Conservation (phyloP, 2,797 vertebrate species). For the Hydrolagus colliei region DNA sequence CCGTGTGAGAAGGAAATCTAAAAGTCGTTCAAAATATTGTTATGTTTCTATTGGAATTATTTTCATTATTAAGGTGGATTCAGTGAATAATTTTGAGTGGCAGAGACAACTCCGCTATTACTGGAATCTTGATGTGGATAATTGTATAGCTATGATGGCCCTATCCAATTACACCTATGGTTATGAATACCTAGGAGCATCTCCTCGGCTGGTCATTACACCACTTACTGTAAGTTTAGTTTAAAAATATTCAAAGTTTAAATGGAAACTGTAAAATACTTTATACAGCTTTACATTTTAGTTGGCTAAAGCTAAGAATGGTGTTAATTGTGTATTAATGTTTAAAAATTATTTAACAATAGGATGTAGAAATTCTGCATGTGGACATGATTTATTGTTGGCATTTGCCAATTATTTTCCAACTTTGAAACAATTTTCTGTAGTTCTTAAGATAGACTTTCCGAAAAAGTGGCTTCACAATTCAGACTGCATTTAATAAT, state of each 20-base stretch:
- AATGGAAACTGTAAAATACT: background rate
- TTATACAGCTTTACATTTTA: background rate
- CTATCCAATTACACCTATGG: conserved; percentile 74
- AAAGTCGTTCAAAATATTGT: background rate
- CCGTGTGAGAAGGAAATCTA: background rate
- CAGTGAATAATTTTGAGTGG: conserved; percentile 71
- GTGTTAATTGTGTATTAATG: background rate
- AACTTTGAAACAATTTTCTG: too few relatives aligned
- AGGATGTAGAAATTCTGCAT: too few relatives aligned
- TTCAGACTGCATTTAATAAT: too few relatives aligned
- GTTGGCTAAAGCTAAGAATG: background rate
- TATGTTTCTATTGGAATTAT: conserved; percentile 2
- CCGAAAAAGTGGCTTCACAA: too few relatives aligned
- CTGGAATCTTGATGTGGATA: conserved; percentile 73
- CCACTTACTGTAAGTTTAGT: conserved; percentile 68
- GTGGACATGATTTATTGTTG: too few relatives aligned
- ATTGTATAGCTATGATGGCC: conserved; percentile 76
- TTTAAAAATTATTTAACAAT: too few relatives aligned
- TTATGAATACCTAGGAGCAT: conserved; percentile 78
- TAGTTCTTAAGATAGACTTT: too few relatives aligned
- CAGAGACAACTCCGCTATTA: conserved; percentile 78
- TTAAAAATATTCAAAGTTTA: background rate
- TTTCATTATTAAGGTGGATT: conserved; percentile 55
- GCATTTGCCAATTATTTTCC: too few relatives aligned
- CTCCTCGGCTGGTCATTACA: conserved; percentile 77